Evolutionary conservation across 2,797 vertebrate species (phyloP).

Genomic region (Ispidina picta): DNA sequence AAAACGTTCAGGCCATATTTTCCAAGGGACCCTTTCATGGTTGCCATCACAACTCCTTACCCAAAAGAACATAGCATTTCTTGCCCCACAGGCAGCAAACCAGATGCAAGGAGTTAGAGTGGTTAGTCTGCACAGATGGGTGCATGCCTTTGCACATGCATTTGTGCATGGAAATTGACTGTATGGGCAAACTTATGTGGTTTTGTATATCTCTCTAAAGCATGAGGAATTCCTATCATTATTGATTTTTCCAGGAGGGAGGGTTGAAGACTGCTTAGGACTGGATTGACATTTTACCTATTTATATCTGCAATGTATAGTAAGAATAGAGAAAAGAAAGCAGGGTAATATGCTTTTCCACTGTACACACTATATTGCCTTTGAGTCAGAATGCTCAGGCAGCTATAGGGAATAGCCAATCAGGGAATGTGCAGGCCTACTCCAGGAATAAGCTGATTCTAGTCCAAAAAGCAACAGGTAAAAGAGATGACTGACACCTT

Average conservation of each 20-base stretch:
- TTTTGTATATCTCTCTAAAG: neutral
- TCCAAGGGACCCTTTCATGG: neutral
- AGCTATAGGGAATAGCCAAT: neutral
- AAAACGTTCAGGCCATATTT: neutral
- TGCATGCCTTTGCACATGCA: neutral
- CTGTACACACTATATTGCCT: neutral
- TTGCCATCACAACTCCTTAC: neutral
- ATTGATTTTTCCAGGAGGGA: neutral
- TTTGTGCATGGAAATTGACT: neutral
- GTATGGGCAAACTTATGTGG: neutral
- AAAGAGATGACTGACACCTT: neutral
- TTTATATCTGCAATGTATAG: neutral
- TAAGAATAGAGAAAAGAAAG: neutral
- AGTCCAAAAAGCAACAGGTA: neutral
- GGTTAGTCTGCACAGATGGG: neutral
- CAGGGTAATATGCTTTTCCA: neutral
- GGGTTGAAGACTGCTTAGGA: neutral
- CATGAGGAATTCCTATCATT: neutral
- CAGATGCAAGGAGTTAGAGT: neutral
- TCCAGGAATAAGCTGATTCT: neutral
- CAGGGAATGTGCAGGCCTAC: neutral
- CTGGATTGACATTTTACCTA: neutral
- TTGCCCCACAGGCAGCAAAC: neutral
- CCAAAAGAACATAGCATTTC: neutral
- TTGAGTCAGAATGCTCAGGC: neutral